Conservation (phyloP, 2,888 invertebrate genomes). For the Eupsilia transversa region DNA sequence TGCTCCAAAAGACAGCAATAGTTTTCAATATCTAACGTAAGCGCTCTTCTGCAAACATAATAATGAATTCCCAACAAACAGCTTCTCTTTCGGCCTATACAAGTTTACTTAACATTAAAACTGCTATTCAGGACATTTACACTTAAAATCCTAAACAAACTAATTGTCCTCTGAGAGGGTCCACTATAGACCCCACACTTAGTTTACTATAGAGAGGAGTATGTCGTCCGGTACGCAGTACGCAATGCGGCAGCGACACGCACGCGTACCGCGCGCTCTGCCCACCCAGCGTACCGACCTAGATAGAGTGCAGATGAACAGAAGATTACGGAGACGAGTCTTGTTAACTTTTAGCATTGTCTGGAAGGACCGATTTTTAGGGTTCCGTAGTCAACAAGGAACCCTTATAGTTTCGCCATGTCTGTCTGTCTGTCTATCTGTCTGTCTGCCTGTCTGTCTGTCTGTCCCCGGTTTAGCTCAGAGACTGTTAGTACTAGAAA, state of each 20-base stretch:
- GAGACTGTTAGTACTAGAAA: too few relatives aligned
- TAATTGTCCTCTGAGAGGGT: slow-evolving; percentile 6
- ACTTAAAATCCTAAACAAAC: slow-evolving; percentile 46
- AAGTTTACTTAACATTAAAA: slow-evolving; percentile 41
- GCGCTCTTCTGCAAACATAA: slow-evolving; percentile 1
- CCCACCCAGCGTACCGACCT: slow-evolving; percentile 1
- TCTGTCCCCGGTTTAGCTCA: too few relatives aligned
- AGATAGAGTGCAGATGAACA: not conserved
- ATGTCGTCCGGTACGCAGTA: slow-evolving; percentile 20
- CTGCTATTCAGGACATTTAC: slow-evolving; percentile 45
- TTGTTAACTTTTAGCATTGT: too few relatives aligned
- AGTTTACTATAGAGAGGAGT: not conserved
- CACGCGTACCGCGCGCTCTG: slow-evolving; percentile 47
- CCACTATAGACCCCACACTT: not conserved
- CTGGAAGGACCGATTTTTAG: too few relatives aligned
- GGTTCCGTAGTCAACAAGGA: too few relatives aligned
- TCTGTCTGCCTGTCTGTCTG: too few relatives aligned
- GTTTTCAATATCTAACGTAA: not conserved
- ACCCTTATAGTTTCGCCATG: too few relatives aligned
- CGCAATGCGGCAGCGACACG: slow-evolving; percentile 47
- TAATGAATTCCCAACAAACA: slow-evolving; percentile 12
- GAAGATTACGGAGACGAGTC: not conserved
- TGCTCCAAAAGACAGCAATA: not conserved
- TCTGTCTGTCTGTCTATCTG: too few relatives aligned
- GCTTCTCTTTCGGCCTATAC: slow-evolving; percentile 6